Conservation (phyloP, 1,140 invertebrate species). For the Drosophila fuyamai region DNA sequence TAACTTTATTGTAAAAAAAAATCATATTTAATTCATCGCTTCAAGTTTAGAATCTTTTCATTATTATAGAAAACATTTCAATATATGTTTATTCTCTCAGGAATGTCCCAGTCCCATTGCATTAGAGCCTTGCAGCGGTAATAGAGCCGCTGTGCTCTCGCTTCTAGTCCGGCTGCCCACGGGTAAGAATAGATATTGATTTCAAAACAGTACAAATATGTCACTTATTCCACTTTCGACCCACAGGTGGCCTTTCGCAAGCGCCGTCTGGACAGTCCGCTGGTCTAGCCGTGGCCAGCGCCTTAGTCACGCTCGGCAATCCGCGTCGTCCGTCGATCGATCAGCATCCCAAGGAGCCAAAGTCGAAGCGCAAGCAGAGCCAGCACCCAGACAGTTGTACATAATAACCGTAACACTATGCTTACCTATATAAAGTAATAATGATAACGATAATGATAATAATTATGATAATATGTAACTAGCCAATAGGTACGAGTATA, state of each 20-base stretch:
- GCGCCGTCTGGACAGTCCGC: slow-evolving; percentile 93
- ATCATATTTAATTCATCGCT: background rate
- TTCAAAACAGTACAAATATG: background rate
- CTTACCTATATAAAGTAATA: slow-evolving; percentile 51
- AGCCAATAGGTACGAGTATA: slow-evolving; percentile 60
- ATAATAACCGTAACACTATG: slow-evolving; percentile 71
- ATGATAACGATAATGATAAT: slow-evolving; percentile 63
- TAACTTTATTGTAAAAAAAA: too few relatives aligned
- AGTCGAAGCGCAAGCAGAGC: slow-evolving; percentile 89
- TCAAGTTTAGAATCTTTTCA: too few relatives aligned
- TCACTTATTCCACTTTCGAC: background rate
- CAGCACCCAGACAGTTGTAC: slow-evolving; percentile 89
- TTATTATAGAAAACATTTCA: too few relatives aligned
- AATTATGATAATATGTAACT: slow-evolving; percentile 76
- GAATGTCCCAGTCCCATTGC: slow-evolving; percentile 96
- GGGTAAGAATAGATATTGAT: slow-evolving; percentile 82
- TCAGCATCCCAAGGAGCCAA: slow-evolving; percentile 88
- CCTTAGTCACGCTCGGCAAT: slow-evolving; percentile 93
- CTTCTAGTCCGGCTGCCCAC: slow-evolving; percentile 95
- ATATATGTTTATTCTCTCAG: slow-evolving; percentile 43
- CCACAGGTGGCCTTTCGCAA: slow-evolving; percentile 85
- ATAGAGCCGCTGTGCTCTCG: slow-evolving; percentile 96
- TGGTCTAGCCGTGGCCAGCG: slow-evolving; percentile 93
- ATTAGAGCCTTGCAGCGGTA: slow-evolving; percentile 95
- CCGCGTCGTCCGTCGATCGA: slow-evolving; percentile 89